phyloP scores from a whole-genome alignment of 2,113 vertebrate genomes.

The Formicarius rufipectus region DNA sequence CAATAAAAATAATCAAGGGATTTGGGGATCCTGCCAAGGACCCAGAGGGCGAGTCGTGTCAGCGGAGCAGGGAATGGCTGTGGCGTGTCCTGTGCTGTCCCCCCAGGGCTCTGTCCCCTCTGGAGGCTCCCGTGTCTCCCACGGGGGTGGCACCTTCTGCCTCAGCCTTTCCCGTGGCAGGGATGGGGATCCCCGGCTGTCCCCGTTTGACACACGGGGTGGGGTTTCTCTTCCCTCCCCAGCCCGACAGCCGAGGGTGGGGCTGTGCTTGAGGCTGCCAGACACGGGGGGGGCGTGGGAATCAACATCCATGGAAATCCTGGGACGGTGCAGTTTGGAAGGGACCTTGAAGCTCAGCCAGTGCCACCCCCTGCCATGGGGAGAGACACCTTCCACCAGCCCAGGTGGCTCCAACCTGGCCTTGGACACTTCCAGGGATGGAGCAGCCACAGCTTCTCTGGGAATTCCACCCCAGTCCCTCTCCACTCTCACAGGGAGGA shows the following conservation, averaged over 20 bases:
- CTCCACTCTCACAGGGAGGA: neutral
- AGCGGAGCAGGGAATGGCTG: neutral
- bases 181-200: rapidly evolving
- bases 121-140: rapidly evolving
- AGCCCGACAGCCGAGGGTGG: neutral
- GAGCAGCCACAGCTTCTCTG: neutral
- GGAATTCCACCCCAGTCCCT: neutral
- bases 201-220: rapidly evolving
- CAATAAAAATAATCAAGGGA: neutral
- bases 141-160: neutral
- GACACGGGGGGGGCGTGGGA: neutral
- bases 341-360: neutral
- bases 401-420: neutral
- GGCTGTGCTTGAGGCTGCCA: neutral
- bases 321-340: neutral
- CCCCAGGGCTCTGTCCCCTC: neutral
- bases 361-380: rapidly evolving
- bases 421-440: neutral
- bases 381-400: rapidly evolving
- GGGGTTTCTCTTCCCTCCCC: neutral
- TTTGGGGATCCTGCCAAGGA: neutral
- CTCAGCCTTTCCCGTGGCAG: rapidly evolving
- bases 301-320: rapidly evolving
- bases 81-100: rapidly evolving
- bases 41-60: neutral